Base-by-base conservation (phyloP, 2,113 vertebrate species). In the Apaloderma vittatum region DNA sequence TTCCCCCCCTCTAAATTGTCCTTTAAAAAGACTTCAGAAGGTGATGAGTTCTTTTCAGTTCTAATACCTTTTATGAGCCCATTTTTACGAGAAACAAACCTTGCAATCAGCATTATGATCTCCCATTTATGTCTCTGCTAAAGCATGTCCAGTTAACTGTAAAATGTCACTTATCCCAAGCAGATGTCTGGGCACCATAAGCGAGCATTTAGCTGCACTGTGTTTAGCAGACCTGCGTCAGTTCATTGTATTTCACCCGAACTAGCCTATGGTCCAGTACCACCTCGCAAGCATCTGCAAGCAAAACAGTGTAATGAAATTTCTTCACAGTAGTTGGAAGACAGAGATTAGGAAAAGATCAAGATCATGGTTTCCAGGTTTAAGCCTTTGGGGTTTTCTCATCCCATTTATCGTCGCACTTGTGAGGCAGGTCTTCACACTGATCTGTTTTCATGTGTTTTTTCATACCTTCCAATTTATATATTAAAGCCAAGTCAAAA, bases 31-130 rank as follows among this genome's bases (percentile, higher is more conserved):
- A 43, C 68, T 55, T 87, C 8, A 26, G 79, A 88, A 54, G 57
- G 36, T 61, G 43, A 86, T 58, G 55, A 87, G 49, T 48, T 22
- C 32, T 94, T 87, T 93, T 45, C 55, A 95, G 65, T 92, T 73
- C 93, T 94, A 89, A 88, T 88, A 82, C 85, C 29, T 93, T 79
- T 96, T 89, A 96, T 52, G 94, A 93, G 30, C 57, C 17, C 63
- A 73, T 72, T 97, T 76, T 96, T 85, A 92, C 5, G 61, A 90
- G 95, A 78, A 93, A 62, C 26, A 97, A 96, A 74, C 32, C 67
- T 86, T 81, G 68, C 74, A 91, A 93, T 97, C 30, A 70, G 65
- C 63, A 73, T 89, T 91, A 91, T 96, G 73, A 70, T 40, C 70
- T 91, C 86, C 57, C 79, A 94, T 73, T 90, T 48, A 62, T 49